Conservation (phyloP, 2,888 invertebrate species). For the Anarsia innoxiella region DNA sequence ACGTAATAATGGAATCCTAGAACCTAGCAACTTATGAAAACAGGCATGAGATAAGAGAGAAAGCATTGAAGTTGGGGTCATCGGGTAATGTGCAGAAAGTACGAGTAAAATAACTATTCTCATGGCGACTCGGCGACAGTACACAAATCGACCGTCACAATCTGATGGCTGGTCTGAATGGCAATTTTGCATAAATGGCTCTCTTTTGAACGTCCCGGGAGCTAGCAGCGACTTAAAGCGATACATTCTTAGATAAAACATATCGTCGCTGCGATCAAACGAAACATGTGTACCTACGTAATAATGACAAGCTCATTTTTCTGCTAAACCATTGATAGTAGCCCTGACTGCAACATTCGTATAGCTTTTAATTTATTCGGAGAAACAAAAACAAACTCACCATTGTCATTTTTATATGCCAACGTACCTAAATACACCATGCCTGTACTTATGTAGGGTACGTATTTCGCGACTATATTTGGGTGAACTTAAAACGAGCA, state of each 20-base stretch:
- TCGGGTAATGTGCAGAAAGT: constrained; percentile 36
- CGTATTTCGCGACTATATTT: too few species aligned
- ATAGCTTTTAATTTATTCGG: too few species aligned
- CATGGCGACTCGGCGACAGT: constrained; percentile 27
- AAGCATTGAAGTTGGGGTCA: constrained; percentile 35
- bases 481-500: too few species aligned
- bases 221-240: constrained; percentile 15
- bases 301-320: too few species aligned
- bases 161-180: constrained; percentile 29
- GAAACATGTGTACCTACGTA: too few species aligned
- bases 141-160: constrained; percentile 33
- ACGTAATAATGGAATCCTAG: constrained; percentile 22
- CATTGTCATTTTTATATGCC: too few species aligned
- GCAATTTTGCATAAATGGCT: constrained; percentile 13
- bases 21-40: constrained; percentile 22
- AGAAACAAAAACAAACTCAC: too few species aligned
- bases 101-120: constrained; percentile 28
- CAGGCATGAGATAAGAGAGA: constrained; percentile 26
- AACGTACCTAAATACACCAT: too few species aligned
- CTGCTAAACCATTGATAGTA: too few species aligned
- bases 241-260: constrained; percentile 6
- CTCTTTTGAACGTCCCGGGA: constrained; percentile 12
- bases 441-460: too few species aligned
- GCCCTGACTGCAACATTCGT: too few species aligned
- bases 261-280: too few species aligned